Percentiles rank a stretch among this genome's conserved stretches.
phyloP scores from a whole-genome alignment of 2,797 vertebrate genomes.

The Mallotus villosus region DNA sequence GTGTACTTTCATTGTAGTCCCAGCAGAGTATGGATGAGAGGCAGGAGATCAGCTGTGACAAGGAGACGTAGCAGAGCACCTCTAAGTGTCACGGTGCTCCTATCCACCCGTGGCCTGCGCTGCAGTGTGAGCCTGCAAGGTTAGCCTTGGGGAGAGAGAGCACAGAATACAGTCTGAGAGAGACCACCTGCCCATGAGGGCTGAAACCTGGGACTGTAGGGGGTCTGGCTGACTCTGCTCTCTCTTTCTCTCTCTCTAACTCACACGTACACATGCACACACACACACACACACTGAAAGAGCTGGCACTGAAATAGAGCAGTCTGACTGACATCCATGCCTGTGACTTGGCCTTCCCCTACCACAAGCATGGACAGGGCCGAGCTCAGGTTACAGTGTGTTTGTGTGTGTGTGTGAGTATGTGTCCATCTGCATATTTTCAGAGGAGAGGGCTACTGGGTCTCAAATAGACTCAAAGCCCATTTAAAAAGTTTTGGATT shows the following conservation, averaged over 20 bases:
- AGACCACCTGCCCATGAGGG: conserved; percentile 35
- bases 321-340: conserved; percentile 70
- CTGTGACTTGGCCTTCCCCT: conserved; percentile 44
- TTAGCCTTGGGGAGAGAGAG: conserved; percentile 6
- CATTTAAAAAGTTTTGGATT: conserved; percentile 20
- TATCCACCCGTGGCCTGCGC: conserved; percentile 5
- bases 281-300: conserved; percentile 20
- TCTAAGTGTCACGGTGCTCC: not conserved
- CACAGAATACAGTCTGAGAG: not conserved
- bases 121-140: conserved; percentile 10
- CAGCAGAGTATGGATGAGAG: conserved; percentile 16
- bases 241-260: not conserved
- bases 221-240: conserved; percentile 12
- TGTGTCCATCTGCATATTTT: conserved; percentile 6
- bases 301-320: conserved; percentile 44
- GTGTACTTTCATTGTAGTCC: not conserved
- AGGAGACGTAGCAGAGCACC: not conserved
- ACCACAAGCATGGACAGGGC: conserved; percentile 29
- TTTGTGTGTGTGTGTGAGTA: conserved; percentile 13
- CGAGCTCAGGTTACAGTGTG: conserved; percentile 58
- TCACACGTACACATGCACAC: too few species aligned
- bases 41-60: conserved; percentile 1
- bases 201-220: conserved; percentile 23
- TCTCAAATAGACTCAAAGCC: conserved; percentile 14
- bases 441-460: conserved; percentile 4